phyloP scores from a whole-genome alignment of 2,797 vertebrate species.

The Catharus ustulatus region DNA sequence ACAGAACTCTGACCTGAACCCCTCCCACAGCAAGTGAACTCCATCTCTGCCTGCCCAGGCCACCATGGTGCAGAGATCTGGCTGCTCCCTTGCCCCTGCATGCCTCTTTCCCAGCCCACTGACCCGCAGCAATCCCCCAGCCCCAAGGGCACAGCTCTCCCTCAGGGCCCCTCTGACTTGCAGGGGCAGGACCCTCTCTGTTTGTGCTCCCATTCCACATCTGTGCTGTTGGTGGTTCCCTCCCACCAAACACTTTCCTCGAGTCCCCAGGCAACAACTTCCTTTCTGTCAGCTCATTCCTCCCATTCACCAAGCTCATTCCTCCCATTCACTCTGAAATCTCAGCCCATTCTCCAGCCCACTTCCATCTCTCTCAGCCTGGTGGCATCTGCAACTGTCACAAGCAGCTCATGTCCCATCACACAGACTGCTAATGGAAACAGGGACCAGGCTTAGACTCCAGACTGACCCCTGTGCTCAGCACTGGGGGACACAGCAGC shows the following conservation, averaged over 20 bases:
- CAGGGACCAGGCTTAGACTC: neutral
- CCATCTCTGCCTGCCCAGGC: neutral
- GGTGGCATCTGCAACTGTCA: neutral
- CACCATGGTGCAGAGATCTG: neutral
- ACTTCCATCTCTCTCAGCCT: neutral
- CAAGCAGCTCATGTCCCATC: neutral
- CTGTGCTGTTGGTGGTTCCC: neutral
- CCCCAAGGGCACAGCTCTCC: neutral
- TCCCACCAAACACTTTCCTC: neutral
- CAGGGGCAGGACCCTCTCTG: neutral
- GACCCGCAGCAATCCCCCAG: neutral
- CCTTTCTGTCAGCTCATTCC: neutral
- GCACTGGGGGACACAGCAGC: slow-evolving; percentile 13
- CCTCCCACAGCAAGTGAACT: neutral
- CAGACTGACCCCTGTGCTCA: neutral
- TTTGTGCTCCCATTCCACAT: neutral
- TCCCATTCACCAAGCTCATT: neutral
- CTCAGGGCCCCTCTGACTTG: neutral
- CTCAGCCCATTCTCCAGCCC: neutral
- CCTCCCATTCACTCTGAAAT: neutral
- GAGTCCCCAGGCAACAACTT: neutral
- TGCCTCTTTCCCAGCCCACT: neutral
- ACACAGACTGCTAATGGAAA: neutral
- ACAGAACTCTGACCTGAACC: neutral
- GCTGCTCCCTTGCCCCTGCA: neutral